Conservation (phyloP, 2,888 invertebrate species). For the Drosophila anomalipes region DNA sequence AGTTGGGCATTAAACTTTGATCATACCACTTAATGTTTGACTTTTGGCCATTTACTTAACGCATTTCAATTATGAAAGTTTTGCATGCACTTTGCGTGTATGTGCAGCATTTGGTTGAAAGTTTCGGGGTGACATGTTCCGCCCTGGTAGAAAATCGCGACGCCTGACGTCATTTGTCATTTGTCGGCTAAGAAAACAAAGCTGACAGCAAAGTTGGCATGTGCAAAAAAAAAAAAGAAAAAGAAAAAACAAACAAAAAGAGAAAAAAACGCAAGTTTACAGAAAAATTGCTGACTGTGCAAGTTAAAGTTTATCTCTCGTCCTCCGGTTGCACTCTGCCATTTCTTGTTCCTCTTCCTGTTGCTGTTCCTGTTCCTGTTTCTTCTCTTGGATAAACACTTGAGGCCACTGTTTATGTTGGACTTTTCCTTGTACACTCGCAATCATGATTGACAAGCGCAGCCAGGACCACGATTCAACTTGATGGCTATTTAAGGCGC, state of each 20-base stretch:
- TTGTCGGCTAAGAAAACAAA: slow-evolving; percentile 57
- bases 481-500: slow-evolving; percentile 2
- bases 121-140: slow-evolving; percentile 45
- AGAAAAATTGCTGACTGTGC: slow-evolving; percentile 69
- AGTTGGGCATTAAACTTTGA: background rate
- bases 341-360: background rate
- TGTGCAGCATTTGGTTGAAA: slow-evolving; percentile 29
- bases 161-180: slow-evolving; percentile 75
- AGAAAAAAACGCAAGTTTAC: slow-evolving; percentile 55
- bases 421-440: slow-evolving; percentile 2
- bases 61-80: slow-evolving; percentile 43
- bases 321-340: slow-evolving; percentile 15
- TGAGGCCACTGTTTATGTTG: slow-evolving; percentile 31
- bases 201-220: slow-evolving; percentile 61
- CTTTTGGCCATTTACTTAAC: slow-evolving; percentile 21
- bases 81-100: slow-evolving; percentile 13
- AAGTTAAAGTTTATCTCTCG: slow-evolving; percentile 61
- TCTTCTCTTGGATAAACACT: slow-evolving; percentile 49
- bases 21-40: slow-evolving; percentile 32
- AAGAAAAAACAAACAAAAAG: slow-evolving; percentile 17
- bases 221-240: slow-evolving; percentile 43
- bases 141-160: slow-evolving; percentile 27
- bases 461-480: background rate
- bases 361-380: background rate
- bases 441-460: slow-evolving; percentile 25